A percentile compares a stretch with the other conserved stretches of the same genome.
phyloP scores from a whole-genome alignment of 2,888 invertebrate genomes.

The Herminia tarsipennalis region DNA sequence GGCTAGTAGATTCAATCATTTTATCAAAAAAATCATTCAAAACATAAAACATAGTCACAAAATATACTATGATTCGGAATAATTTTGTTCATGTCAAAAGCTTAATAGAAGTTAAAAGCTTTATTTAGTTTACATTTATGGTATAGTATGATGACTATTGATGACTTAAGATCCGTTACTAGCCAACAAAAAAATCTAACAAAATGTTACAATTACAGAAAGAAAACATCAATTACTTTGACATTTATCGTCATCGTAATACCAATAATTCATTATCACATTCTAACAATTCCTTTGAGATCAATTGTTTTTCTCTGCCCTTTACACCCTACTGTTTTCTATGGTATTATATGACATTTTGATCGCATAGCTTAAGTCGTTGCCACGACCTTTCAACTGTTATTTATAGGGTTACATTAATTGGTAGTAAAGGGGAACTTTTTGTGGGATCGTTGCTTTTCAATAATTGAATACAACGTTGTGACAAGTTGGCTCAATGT shows the following conservation, averaged over 20 bases:
- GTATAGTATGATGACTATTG: too few species aligned
- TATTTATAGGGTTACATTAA: slow-evolving; percentile 30
- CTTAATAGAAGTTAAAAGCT: too few species aligned
- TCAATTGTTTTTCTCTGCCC: not conserved
- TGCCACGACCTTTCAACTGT: slow-evolving; percentile 38
- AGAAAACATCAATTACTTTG: not conserved
- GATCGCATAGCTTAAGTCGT: slow-evolving; percentile 28
- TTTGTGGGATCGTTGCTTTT: slow-evolving; percentile 25
- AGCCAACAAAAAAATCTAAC: not conserved
- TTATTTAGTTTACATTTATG: too few species aligned
- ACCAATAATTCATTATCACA: slow-evolving; percentile 4
- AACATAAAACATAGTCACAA: too few species aligned
- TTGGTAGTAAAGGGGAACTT: slow-evolving; percentile 11
- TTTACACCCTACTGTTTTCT: slow-evolving; percentile 24
- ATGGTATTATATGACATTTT: slow-evolving; percentile 15
- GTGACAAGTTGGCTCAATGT: too few species aligned
- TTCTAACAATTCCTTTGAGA: not conserved
- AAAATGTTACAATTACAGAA: not conserved
- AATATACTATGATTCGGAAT: too few species aligned
- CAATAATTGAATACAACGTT: slow-evolving; percentile 11
- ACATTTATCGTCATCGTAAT: not conserved
- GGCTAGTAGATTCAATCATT: too few species aligned
- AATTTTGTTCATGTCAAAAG: too few species aligned
- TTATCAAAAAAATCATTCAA: too few species aligned
- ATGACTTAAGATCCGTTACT: too few species aligned